Evolutionary conservation across 2,113 vertebrate genomes (phyloP).

Genomic region (Seriola aureovittata): DNA sequence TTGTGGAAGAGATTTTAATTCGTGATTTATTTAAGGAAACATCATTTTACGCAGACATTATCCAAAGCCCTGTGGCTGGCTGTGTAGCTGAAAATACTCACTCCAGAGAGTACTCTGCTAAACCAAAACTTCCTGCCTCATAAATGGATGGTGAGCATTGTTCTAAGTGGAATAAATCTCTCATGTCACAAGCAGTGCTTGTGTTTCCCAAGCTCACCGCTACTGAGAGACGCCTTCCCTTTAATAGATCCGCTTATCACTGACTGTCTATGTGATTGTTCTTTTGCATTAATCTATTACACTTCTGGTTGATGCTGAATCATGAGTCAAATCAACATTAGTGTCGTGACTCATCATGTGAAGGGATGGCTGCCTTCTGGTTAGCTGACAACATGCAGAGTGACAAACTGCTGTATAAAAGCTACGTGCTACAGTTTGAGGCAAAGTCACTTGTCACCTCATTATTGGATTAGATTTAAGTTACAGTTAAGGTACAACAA

Average conservation of each 20-base stretch:
- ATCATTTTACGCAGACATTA: conserved; percentile 64
- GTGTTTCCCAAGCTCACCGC: conserved; percentile 42
- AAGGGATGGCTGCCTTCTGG: conserved; percentile 11
- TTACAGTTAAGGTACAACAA: neutral
- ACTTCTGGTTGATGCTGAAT: conserved; percentile 2
- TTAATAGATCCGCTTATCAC: conserved; percentile 21
- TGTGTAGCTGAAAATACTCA: conserved; percentile 58
- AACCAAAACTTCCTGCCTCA: conserved; percentile 70
- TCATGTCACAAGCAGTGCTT: conserved; percentile 48
- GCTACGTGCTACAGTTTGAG: neutral
- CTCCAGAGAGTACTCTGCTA: conserved; percentile 58
- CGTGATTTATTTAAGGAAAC: conserved; percentile 80
- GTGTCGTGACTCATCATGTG: conserved; percentile 14
- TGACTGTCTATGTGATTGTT: conserved; percentile 9
- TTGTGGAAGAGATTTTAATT: conserved; percentile 70
- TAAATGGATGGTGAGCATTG: conserved; percentile 65
- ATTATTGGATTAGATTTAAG: neutral
- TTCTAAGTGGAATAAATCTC: conserved; percentile 69
- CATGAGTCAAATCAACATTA: neutral
- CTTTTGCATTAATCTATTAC: conserved; percentile 22
- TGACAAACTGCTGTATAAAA: conserved; percentile 6
- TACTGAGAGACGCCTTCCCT: conserved; percentile 44
- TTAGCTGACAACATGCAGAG: conserved; percentile 38
- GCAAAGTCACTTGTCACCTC: neutral
- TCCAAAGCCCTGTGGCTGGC: conserved; percentile 60